Percentiles rank a stretch among this genome's conserved stretches.
Evolutionary conservation across 2,888 invertebrate genomes (phyloP).

Genomic region (Cecidostiba fungosa): DNA sequence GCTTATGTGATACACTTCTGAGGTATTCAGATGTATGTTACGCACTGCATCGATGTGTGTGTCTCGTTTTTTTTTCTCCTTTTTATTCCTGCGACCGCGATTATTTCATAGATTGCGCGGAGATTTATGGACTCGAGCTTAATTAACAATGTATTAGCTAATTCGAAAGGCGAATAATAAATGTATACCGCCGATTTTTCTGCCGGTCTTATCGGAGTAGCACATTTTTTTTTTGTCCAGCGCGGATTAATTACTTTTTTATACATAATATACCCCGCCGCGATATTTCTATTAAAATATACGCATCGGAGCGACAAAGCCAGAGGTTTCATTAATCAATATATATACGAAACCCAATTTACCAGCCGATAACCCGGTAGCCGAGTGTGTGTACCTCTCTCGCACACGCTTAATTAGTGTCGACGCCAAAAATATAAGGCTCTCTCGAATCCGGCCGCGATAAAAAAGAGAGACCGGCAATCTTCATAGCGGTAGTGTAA

Average conservation of each 20-base stretch:
- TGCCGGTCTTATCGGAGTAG: background rate
- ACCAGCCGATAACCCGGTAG: background rate
- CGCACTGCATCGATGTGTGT: too few species aligned
- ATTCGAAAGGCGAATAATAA: conserved; percentile 45
- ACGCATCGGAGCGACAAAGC: background rate
- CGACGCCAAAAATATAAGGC: background rate
- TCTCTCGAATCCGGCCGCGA: background rate
- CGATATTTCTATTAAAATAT: background rate
- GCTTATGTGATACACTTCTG: background rate
- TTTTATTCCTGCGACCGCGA: background rate
- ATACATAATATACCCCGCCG: background rate
- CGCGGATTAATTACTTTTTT: background rate
- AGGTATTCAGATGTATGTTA: background rate
- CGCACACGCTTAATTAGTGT: background rate
- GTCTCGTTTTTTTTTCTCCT: background rate
- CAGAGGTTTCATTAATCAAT: background rate
- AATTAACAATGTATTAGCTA: conserved; percentile 50
- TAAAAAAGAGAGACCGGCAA: conserved; percentile 19
- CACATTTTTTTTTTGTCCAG: background rate
- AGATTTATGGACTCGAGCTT: conserved; percentile 43
- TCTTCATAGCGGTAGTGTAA: conserved; percentile 57
- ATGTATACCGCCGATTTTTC: conserved; percentile 24
- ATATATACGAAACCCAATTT: background rate
- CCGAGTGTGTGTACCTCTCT: background rate
- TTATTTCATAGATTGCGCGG: conserved; percentile 51